phyloP scores from a whole-genome alignment of 1,140 invertebrate species.

The Linepithema humile region DNA sequence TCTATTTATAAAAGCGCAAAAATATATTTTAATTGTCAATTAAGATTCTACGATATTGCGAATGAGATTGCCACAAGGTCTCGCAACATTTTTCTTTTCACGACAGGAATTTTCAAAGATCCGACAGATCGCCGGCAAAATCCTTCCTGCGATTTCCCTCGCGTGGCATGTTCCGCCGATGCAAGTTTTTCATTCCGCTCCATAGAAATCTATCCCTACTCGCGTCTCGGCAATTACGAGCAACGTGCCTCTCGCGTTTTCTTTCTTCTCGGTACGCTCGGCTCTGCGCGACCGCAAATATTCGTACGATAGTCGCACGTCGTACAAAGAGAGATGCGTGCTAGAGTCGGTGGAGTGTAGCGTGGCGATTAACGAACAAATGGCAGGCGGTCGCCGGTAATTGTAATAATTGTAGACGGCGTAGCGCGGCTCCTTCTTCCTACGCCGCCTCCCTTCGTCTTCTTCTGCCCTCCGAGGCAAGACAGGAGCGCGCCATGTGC shows the following conservation, averaged over 20 bases:
- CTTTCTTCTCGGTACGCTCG: background rate
- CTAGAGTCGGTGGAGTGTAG: conserved; percentile 67
- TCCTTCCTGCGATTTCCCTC: background rate
- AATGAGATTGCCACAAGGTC: background rate
- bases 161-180: background rate
- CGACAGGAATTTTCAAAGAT: background rate
- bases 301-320: conserved; percentile 71
- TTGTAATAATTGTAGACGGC: conserved; percentile 82
- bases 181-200: conserved; percentile 11
- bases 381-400: conserved; percentile 81
- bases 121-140: background rate
- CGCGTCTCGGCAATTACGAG: conserved; percentile 44
- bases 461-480: conserved; percentile 48
- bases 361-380: conserved; percentile 83
- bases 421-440: conserved; percentile 63
- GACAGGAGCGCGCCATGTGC: conserved; percentile 76
- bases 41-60: background rate
- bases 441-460: conserved; percentile 51
- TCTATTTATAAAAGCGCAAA: background rate
- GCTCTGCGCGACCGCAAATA: conserved; percentile 73
- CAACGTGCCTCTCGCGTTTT: conserved; percentile 31
- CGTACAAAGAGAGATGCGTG: conserved; percentile 59
- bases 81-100: background rate
- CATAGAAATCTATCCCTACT: background rate
- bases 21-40: background rate